These are phyloP conservation scores for Drosophila mojavensis DNA, from an alignment of 1,140 invertebrate genomes.

Conservation along the genomic window DNA sequence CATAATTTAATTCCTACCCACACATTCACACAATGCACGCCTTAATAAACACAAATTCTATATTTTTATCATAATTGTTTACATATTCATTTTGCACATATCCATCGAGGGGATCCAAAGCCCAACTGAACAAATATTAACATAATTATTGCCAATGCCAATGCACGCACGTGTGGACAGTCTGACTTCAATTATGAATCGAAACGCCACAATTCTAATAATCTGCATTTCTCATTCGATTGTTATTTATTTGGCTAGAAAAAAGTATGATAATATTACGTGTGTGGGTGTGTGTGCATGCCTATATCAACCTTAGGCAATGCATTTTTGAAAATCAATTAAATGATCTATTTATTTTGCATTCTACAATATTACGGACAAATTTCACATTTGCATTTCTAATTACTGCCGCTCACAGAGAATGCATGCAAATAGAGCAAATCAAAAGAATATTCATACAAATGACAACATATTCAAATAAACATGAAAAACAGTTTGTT, in stretches of 20 bases:
- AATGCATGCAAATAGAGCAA: background rate
- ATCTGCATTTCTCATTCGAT: conserved; percentile 33
- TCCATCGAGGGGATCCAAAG: conserved; percentile 30
- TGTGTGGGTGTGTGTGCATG: background rate
- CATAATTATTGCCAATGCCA: conserved; percentile 45
- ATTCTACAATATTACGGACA: conserved; percentile 16
- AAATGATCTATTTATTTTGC: conserved; percentile 55
- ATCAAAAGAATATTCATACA: conserved; percentile 1
- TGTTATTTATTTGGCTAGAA: background rate
- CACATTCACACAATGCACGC: conserved; percentile 67
- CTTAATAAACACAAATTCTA: conserved; percentile 73
- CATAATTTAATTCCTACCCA: conserved; percentile 36
- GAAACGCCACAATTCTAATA: conserved; percentile 31
- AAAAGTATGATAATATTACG: too few species aligned
- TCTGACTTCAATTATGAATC: conserved; percentile 33
- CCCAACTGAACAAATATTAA: conserved; percentile 40
- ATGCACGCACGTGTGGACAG: conserved; percentile 22
- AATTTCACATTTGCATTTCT: conserved; percentile 61
- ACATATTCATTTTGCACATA: conserved; percentile 17
- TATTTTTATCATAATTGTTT: conserved; percentile 50
- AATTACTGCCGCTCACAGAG: conserved; percentile 44
- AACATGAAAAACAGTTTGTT: conserved; percentile 23
- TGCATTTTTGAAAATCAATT: conserved; percentile 43
- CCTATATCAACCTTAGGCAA: background rate
- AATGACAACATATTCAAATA: conserved; percentile 8